Conservation (phyloP, 2,113 vertebrate species). For the Phocoena sinus region DNA sequence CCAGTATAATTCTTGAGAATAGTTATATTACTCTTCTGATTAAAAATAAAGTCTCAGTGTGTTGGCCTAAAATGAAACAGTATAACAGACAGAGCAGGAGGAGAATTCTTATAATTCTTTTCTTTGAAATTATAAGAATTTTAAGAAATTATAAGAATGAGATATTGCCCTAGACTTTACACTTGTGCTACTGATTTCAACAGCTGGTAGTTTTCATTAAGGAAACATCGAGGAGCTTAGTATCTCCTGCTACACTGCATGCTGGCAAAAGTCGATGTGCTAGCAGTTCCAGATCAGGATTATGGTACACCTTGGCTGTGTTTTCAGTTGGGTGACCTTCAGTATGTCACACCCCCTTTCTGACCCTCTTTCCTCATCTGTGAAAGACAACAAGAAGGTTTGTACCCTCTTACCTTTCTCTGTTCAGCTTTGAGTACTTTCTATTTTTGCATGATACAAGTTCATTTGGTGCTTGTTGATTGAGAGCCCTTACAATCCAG, state of each 20-base stretch:
- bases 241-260: not conserved
- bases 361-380: not conserved
- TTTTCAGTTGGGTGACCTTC: not conserved
- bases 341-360: not conserved
- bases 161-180: not conserved
- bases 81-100: not conserved
- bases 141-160: not conserved
- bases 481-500: constrained; percentile 32
- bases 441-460: not conserved
- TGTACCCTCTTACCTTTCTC: not conserved
- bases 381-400: not conserved
- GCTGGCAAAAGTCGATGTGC: not conserved
- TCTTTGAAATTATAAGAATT: not conserved
- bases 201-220: not conserved
- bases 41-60: not conserved
- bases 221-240: not conserved
- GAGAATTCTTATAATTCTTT: not conserved
- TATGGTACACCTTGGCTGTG: not conserved
- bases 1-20: not conserved
- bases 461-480: not conserved
- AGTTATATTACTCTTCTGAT: not conserved
- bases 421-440: not conserved
- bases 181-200: not conserved
- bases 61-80: not conserved
- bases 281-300: not conserved